These are phyloP conservation scores for Myotis lucifugus DNA, from an alignment of 2,113 vertebrate genomes.

Conservation along the genomic window DNA sequence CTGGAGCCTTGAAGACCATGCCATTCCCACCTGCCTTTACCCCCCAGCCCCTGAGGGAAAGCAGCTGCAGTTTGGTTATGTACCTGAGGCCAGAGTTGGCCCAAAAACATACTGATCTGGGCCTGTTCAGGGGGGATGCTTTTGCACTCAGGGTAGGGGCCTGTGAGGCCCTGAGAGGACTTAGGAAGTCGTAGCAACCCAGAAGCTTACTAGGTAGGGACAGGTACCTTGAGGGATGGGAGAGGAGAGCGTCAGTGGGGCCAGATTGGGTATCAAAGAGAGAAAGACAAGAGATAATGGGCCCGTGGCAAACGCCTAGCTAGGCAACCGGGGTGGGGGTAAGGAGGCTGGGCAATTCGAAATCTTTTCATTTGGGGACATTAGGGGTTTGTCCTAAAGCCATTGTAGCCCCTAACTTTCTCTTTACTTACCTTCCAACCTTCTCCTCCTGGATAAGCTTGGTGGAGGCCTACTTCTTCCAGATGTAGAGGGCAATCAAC, in stretches of 20 bases:
- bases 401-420: neutral
- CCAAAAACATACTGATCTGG: too few species aligned
- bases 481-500: neutral
- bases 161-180: neutral
- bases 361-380: neutral
- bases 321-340: neutral
- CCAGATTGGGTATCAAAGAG: neutral
- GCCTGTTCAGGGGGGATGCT: neutral
- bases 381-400: neutral
- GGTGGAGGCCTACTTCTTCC: neutral
- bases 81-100: neutral
- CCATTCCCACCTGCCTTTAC: too few species aligned
- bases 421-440: neutral
- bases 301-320: neutral
- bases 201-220: neutral
- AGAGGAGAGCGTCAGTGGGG: too few species aligned
- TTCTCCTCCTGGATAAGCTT: neutral
- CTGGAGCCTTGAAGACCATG: neutral
- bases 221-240: neutral
- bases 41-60: accelerated
- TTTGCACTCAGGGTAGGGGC: accelerated
- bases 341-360: neutral
- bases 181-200: accelerated
- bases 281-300: too few species aligned
- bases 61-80: neutral